Evolutionary conservation across 1,140 invertebrate species (phyloP).

Genomic region (Pseudomyrmex gracilis): DNA sequence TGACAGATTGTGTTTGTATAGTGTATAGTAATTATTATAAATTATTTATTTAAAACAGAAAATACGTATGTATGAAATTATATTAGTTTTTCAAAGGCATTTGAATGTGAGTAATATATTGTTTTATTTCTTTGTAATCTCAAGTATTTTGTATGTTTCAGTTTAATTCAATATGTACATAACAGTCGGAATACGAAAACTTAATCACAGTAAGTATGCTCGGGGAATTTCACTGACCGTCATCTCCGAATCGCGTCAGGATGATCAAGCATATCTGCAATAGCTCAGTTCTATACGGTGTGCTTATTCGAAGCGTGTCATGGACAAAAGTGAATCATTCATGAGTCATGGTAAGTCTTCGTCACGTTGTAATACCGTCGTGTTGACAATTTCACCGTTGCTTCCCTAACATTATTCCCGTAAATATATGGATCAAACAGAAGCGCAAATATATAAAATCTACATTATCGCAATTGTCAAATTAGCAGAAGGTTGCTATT

Average conservation of each 20-base stretch:
- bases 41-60: too few species aligned
- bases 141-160: too few species aligned
- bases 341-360: constrained; percentile 42
- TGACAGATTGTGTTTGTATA: too few species aligned
- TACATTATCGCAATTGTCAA: not conserved
- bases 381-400: constrained; percentile 1
- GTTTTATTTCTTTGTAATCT: too few species aligned
- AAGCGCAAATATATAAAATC: not conserved
- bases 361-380: not conserved
- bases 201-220: constrained; percentile 28
- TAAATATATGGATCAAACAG: constrained; percentile 8
- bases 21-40: too few species aligned
- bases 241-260: constrained; percentile 32
- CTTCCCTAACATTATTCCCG: constrained; percentile 4
- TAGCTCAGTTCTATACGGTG: constrained; percentile 5
- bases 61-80: too few species aligned
- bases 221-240: constrained; percentile 7
- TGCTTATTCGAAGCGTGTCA: constrained; percentile 42
- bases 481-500: not conserved
- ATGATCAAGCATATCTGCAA: constrained; percentile 50
- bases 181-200: not conserved
- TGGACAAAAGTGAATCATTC: constrained; percentile 46
- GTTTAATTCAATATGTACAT: too few species aligned
- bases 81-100: too few species aligned
- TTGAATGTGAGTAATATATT: too few species aligned